phyloP scores from a whole-genome alignment of 2,888 invertebrate species.

The Heteropelma amictum region DNA sequence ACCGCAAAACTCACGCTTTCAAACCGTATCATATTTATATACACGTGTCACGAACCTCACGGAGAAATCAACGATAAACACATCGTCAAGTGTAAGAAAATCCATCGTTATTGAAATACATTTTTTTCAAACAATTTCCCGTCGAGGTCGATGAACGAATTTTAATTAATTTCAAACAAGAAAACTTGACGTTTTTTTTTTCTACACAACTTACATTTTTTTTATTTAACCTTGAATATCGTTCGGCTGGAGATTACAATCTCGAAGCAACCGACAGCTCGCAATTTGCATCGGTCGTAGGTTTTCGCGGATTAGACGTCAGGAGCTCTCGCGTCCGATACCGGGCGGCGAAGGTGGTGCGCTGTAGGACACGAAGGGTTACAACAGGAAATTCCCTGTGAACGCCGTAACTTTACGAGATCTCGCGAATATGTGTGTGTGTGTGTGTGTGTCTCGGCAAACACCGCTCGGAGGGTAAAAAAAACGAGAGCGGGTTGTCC shows the following conservation, averaged over 20 bases:
- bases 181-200: neutral
- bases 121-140: too few species aligned
- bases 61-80: neutral
- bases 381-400: constrained; percentile 31
- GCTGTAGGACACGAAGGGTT: constrained; percentile 8
- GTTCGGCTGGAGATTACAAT: constrained; percentile 65
- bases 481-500: constrained; percentile 23
- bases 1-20: neutral
- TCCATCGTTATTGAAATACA: too few species aligned
- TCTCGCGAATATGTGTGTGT: neutral
- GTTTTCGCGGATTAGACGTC: constrained; percentile 69
- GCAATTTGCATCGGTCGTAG: constrained; percentile 70
- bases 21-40: neutral
- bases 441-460: neutral
- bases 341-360: constrained; percentile 17
- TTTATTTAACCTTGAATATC: neutral
- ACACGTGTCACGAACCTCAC: neutral
- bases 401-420: constrained; percentile 20
- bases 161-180: too few species aligned
- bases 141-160: too few species aligned
- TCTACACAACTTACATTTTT: neutral
- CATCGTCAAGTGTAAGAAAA: neutral
- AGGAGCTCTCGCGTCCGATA: constrained; percentile 23
- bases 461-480: neutral
- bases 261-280: constrained; percentile 49